These are phyloP conservation scores for Tiliacea aurago DNA, from an alignment of 2,888 invertebrate genomes.

Conservation along the genomic window DNA sequence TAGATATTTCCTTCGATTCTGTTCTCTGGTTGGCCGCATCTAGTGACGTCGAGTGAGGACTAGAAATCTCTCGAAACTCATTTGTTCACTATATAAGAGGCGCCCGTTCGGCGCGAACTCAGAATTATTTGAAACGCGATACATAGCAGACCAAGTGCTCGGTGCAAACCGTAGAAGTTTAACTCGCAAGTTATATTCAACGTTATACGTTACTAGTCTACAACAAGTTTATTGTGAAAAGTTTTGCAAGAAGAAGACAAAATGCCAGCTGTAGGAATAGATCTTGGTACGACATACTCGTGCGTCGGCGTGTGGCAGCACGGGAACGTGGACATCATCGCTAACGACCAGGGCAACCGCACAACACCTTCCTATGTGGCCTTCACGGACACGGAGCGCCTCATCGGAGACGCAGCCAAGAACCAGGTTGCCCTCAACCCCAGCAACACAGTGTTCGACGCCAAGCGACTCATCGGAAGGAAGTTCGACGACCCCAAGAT, in stretches of 20 bases:
- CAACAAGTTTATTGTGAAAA: conserved; percentile 45
- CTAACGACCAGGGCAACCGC: conserved; percentile 92
- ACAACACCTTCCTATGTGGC: conserved; percentile 94
- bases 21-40: conserved; percentile 72
- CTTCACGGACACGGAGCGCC: conserved; percentile 92
- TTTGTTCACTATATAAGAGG: conserved; percentile 78
- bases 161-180: conserved; percentile 75
- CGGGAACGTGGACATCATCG: conserved; percentile 94
- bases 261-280: conserved; percentile 90
- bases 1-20: conserved; percentile 70
- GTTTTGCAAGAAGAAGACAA: conserved; percentile 65
- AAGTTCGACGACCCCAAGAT: conserved; percentile 93
- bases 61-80: conserved; percentile 77
- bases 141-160: conserved; percentile 74
- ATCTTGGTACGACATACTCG: conserved; percentile 90
- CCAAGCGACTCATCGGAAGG: conserved; percentile 95
- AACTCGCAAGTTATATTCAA: conserved; percentile 37
- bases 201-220: conserved; percentile 12
- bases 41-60: conserved; percentile 57
- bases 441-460: conserved; percentile 93
- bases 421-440: conserved; percentile 94
- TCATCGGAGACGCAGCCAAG: conserved; percentile 93
- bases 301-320: conserved; percentile 90
- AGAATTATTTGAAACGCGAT: conserved; percentile 82
- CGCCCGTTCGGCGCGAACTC: conserved; percentile 75